phyloP scores from a whole-genome alignment of 2,797 vertebrate genomes.

The Cirrhinus molitorella region DNA sequence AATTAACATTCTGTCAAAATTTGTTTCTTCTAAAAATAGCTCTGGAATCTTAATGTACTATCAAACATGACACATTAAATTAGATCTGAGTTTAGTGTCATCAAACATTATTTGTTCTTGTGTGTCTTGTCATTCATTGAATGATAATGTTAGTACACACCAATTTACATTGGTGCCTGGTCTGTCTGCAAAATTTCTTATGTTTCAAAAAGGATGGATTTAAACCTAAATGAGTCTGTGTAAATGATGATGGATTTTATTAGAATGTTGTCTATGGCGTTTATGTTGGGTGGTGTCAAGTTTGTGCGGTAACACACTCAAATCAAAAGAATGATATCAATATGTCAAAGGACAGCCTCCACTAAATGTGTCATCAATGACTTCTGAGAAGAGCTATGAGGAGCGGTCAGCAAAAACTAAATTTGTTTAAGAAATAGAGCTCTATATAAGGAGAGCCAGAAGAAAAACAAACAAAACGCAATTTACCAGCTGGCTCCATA shows the following conservation, averaged over 20 bases:
- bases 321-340: not conserved
- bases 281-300: not conserved
- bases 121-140: not conserved
- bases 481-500: conserved; percentile 71
- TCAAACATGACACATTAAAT: not conserved
- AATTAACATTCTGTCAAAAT: not conserved
- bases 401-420: not conserved
- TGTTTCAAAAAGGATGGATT: not conserved
- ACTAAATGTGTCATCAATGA: conserved; percentile 16
- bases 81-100: not conserved
- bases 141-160: not conserved
- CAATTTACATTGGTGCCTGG: not conserved
- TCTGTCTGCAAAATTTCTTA: not conserved
- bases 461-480: not conserved
- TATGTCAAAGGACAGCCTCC: not conserved
- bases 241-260: not conserved
- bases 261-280: not conserved
- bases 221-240: not conserved
- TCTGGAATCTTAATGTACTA: not conserved
- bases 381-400: not conserved
- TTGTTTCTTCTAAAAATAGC: too few relatives aligned
- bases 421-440: not conserved
- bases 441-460: not conserved
- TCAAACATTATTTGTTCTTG: not conserved
- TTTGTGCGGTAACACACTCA: conserved; percentile 19